These are phyloP conservation scores for Morus bassanus DNA, from an alignment of 2,797 vertebrate species.

Conservation along the genomic window DNA sequence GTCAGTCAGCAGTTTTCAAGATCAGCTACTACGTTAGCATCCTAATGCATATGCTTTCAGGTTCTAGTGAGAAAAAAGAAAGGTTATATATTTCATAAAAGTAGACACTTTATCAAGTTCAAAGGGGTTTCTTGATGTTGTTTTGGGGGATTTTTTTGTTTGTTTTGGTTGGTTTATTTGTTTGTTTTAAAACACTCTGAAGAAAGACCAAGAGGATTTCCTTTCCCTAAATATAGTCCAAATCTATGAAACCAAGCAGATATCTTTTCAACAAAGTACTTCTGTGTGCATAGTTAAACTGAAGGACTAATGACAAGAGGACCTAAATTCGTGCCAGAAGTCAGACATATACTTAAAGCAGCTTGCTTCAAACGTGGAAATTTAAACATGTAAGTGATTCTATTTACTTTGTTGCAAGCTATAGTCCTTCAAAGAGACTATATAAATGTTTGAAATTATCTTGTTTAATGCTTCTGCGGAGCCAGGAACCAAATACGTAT, in stretches of 20 bases:
- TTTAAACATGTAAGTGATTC: neutral
- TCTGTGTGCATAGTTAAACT: neutral
- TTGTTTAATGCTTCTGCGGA: neutral
- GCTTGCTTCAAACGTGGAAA: neutral
- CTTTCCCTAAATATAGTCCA: neutral
- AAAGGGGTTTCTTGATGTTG: neutral
- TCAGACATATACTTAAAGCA: neutral
- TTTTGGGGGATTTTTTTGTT: neutral
- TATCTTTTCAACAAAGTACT: neutral
- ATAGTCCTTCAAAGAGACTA: neutral
- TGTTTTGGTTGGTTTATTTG: neutral
- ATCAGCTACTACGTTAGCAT: neutral
- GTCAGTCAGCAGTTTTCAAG: neutral
- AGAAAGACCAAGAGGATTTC: neutral
- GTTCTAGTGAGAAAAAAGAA: neutral
- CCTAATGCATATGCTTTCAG: rapidly evolving
- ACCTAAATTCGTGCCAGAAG: neutral
- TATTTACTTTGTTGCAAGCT: neutral
- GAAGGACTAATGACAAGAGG: neutral
- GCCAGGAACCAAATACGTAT: neutral
- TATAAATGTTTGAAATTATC: neutral
- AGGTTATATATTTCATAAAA: neutral
- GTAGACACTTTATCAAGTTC: neutral
- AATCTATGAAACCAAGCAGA: neutral
- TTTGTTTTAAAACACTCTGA: neutral